Conservation (phyloP, 2,888 invertebrate species). For the Heliconius aoede region DNA sequence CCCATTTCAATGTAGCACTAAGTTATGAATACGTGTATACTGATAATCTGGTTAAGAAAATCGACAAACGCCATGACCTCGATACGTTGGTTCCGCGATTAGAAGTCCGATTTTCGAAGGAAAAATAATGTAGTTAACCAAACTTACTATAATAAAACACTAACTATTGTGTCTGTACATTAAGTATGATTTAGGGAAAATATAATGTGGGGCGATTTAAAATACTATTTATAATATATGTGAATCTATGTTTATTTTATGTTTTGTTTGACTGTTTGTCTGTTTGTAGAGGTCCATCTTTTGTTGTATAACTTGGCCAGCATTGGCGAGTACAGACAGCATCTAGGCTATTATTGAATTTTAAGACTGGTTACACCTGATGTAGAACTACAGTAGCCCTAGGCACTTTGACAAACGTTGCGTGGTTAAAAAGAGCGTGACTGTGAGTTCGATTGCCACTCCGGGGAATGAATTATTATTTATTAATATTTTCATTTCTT, state of each 20-base stretch:
- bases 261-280: background rate
- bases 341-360: too few species aligned
- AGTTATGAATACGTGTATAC: too few species aligned
- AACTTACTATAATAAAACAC: background rate
- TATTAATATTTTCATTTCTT: too few species aligned
- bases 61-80: conserved; percentile 25
- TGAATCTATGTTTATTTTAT: background rate
- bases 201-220: background rate
- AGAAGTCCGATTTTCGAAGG: conserved; percentile 14
- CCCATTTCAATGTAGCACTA: too few species aligned
- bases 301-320: too few species aligned
- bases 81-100: conserved; percentile 16
- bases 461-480: background rate
- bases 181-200: background rate
- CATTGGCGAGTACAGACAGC: too few species aligned
- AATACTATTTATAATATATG: background rate
- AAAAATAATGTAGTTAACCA: conserved; percentile 4
- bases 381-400: too few species aligned
- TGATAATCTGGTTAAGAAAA: too few species aligned
- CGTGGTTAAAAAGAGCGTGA: too few species aligned
- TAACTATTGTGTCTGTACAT: background rate
- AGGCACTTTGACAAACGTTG: too few species aligned
- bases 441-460: background rate
- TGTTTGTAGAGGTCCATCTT: too few species aligned
- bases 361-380: too few species aligned